phyloP scores from a whole-genome alignment of 1,140 invertebrate species.

The Lithobius niger region DNA sequence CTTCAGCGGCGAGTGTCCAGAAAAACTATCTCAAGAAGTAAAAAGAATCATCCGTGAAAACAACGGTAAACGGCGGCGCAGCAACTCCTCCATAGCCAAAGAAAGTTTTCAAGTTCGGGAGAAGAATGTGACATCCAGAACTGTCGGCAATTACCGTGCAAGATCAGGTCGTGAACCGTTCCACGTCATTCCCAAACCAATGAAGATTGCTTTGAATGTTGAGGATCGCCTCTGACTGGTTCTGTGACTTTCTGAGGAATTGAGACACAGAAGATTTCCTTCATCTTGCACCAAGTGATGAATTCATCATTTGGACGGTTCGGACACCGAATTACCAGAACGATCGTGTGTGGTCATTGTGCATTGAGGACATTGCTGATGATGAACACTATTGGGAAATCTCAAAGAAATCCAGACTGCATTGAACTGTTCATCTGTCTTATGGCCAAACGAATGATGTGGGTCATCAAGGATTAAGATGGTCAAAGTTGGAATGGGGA shows the following conservation, averaged over 20 bases:
- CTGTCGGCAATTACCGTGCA: no score
- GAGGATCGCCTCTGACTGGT: constrained; percentile 2
- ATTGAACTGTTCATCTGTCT: constrained; percentile 5
- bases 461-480: no score
- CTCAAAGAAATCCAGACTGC: not conserved
- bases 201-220: not conserved
- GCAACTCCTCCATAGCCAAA: not conserved
- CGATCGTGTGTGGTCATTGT: not conserved
- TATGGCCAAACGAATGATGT: no score
- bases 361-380: not conserved
- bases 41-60: not conserved
- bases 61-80: no score
- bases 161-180: constrained; percentile 5
- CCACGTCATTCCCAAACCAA: constrained; percentile 1
- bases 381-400: constrained; percentile 4
- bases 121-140: no score
- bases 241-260: not conserved
- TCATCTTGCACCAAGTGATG: not conserved
- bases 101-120: no score
- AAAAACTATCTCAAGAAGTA: not conserved
- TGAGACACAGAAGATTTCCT: constrained; percentile 5
- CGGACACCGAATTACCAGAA: constrained; percentile 1
- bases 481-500: no score
- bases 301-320: no score
- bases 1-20: not conserved